Evolutionary conservation across 2,888 invertebrate genomes (phyloP), one percentile per base, ranked within the genome.

Genomic region (Diplazon laetatorius): DNA sequence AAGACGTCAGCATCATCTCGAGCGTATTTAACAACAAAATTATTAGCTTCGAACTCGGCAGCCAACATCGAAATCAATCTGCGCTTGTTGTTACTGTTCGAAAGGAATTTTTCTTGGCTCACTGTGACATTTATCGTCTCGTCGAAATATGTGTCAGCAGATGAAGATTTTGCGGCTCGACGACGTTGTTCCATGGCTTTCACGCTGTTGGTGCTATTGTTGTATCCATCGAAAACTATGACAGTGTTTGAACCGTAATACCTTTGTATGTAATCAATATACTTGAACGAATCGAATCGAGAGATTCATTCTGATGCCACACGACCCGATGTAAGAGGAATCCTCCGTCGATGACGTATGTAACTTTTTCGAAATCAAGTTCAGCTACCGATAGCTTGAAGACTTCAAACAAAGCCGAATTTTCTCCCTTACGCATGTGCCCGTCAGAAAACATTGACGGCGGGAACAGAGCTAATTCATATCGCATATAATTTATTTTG

Each of bases 191-290:
- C 82, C 30, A 78, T 80, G 20, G 59, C 59, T 59, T 59, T 59
- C 10, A 50, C 20, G 50, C 50, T 50, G 50, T 50, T 20, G 20
- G 20, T 50, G 20, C 50, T 50, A 22, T 50, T 20, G 10, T 50
- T 50, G 50, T 85, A 84, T 46, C 83, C 84, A 76, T 85, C 83
- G 76, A 87, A 85, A 44, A 87, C 81, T 42, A 85, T 78, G 12
- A 76, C 63, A 39, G 71, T 57, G 22, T 77, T 78, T 18, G 60
- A 30, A 65, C 78, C 82, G 79, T 62, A 86, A 72, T 84, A 77
- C 35, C 77, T 77, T 52, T 55, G 74, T 12, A 86, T 59, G 74
- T 83, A 86, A 46, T 60, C 50, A 39, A 86, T 80, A 69, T 86
- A 87, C 46, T 80, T 18, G 81, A 65, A 62, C 77, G 80, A 57